Conservation (phyloP, 64 coral and sea anemone species). For the Montipora sp. region DNA sequence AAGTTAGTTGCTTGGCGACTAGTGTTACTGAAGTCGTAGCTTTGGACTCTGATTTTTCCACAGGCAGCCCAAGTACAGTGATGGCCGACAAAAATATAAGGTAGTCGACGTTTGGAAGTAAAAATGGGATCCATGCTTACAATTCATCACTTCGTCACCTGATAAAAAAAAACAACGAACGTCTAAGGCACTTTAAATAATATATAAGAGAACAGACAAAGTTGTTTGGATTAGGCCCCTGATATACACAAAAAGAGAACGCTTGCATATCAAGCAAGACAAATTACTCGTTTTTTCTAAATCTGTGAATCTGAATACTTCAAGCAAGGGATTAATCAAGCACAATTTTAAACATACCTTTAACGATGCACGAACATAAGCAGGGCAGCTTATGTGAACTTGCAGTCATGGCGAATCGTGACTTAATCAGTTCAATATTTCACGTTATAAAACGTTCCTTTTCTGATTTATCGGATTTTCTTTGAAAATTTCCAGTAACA, state of each 20-base stretch:
- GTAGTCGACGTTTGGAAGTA: not conserved
- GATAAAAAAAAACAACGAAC: not conserved
- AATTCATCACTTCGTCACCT: not conserved
- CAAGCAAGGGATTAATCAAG: not conserved
- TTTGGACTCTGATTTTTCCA: too few species aligned
- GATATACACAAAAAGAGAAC: not conserved
- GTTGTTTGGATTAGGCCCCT: not conserved
- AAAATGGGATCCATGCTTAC: not conserved
- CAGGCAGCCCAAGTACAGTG: too few species aligned
- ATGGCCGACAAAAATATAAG: not conserved
- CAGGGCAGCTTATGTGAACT: not conserved
- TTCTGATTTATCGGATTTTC: too few species aligned
- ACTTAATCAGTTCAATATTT: slow-evolving; percentile 2
- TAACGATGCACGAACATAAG: not conserved
- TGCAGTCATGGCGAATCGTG: not conserved
- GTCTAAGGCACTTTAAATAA: not conserved
- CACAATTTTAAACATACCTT: slow-evolving; percentile 5
- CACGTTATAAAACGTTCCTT: not conserved
- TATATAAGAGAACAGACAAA: not conserved
- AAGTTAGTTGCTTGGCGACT: too few species aligned
- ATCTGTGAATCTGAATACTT: not conserved
- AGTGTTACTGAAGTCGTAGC: too few species aligned
- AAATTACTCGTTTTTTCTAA: not conserved
- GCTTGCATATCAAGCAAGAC: not conserved
- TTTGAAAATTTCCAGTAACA: too few species aligned